phyloP scores from a whole-genome alignment of 2,113 vertebrate species.

The Brienomyrus longianalis region DNA sequence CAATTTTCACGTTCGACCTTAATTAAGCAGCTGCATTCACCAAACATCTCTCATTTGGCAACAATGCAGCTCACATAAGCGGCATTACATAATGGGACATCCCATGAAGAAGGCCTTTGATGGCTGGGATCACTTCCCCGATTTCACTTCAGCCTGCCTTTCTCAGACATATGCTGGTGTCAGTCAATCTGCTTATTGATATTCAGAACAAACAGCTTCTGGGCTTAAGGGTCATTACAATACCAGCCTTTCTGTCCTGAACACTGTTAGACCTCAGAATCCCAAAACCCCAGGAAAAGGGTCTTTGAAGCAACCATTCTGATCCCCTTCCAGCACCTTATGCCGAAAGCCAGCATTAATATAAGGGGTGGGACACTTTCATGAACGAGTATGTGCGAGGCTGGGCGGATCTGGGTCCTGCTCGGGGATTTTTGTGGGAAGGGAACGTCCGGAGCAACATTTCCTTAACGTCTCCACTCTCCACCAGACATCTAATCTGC shows the following conservation, averaged over 20 bases:
- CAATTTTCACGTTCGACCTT: not conserved
- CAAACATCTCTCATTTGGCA: not conserved
- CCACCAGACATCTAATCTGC: not conserved
- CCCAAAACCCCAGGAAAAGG: not conserved
- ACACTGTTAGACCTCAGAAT: not conserved
- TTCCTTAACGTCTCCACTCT: not conserved
- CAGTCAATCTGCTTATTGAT: not conserved
- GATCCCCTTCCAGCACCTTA: not conserved
- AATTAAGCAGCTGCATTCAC: not conserved
- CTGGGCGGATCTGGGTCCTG: not conserved
- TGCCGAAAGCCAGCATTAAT: not conserved
- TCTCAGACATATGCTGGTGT: not conserved
- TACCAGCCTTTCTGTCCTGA: not conserved
- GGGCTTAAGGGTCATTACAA: not conserved
- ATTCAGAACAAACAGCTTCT: not conserved
- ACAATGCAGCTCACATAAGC: conserved; percentile 22
- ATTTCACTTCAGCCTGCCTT: not conserved
- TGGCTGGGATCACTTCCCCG: not conserved
- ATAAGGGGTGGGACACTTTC: not conserved
- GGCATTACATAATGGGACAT: conserved; percentile 26
- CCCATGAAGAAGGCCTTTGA: not conserved
- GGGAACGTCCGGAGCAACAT: not conserved
- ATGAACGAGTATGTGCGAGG: not conserved
- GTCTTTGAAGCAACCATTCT: not conserved
- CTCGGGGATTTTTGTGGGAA: not conserved